Conservation (phyloP, 2,797 vertebrate genomes). For the Betta splendens region DNA sequence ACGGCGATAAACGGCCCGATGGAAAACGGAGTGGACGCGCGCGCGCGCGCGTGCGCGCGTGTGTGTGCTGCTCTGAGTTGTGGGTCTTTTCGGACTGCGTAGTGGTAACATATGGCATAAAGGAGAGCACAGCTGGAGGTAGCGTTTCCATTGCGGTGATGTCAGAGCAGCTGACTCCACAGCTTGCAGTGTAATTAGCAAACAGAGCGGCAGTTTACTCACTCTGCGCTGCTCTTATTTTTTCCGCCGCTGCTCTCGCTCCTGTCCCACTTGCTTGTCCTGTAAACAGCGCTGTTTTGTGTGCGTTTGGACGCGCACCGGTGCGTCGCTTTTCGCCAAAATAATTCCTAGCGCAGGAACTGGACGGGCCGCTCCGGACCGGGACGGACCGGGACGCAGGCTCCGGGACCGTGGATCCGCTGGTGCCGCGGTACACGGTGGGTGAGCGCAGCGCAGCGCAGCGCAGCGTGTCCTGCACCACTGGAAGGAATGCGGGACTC, state of each 20-base stretch:
- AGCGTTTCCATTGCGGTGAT: constrained; percentile 99
- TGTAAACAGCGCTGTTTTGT: constrained; percentile 43
- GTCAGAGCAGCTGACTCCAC: constrained; percentile 99
- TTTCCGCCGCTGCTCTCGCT: constrained; percentile 56
- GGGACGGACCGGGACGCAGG: constrained; percentile 46
- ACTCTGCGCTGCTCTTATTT: constrained; percentile 69
- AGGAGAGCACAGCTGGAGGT: constrained; percentile 99
- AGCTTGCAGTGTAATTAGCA: constrained; percentile 96
- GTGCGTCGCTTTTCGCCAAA: constrained; percentile 38
- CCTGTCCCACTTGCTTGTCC: constrained; percentile 37
- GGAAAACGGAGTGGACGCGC: constrained; percentile 14
- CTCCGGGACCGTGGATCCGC: constrained; percentile 49
- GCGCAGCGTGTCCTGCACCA: constrained; percentile 53
- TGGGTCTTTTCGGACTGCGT: constrained; percentile 75
- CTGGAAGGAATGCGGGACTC: constrained; percentile 40
- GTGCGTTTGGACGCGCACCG: constrained; percentile 45
- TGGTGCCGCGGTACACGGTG: constrained; percentile 52
- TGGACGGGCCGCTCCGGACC: constrained; percentile 34
- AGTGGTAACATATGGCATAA: constrained; percentile 96
- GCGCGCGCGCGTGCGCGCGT: too few species aligned
- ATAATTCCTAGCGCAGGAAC: constrained; percentile 51
- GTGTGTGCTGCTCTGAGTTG: constrained; percentile 54
- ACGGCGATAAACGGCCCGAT: constrained; percentile 7
- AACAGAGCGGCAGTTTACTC: constrained; percentile 87
- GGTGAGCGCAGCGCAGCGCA: constrained; percentile 62